Evolutionary conservation across 1,140 invertebrate genomes (phyloP).

Genomic region (Oncopodura yosiiana): DNA sequence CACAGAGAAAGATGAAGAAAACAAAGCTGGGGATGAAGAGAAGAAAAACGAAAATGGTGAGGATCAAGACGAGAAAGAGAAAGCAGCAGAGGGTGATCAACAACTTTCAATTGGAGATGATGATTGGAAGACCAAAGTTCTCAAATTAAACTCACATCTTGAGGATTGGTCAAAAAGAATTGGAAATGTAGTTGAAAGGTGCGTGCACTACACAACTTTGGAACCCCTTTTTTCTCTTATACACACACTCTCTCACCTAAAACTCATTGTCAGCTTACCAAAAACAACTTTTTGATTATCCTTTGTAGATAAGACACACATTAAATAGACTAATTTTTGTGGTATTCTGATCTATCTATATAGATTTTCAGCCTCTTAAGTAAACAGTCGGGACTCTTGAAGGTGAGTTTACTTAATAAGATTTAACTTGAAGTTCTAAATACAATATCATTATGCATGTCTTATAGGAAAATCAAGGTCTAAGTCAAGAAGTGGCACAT

Average conservation of each 20-base stretch:
- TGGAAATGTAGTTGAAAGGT: slow-evolving; percentile 29
- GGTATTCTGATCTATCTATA: slow-evolving; percentile 2
- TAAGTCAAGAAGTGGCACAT: slow-evolving; percentile 21
- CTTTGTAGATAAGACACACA: not conserved
- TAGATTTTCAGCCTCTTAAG: slow-evolving; percentile 35
- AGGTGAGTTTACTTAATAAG: no score
- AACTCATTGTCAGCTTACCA: slow-evolving; percentile 3
- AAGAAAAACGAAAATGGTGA: not conserved
- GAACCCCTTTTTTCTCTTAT: slow-evolving; percentile 20
- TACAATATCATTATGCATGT: no score
- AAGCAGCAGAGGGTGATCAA: not conserved
- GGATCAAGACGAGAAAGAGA: slow-evolving; percentile 5
- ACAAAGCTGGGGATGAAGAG: slow-evolving; percentile 7
- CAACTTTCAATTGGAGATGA: slow-evolving; percentile 3
- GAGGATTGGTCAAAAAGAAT: slow-evolving; percentile 26
- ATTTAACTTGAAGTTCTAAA: no score
- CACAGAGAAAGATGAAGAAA: not conserved
- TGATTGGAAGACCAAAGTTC: slow-evolving; percentile 3
- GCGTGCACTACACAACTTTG: slow-evolving; percentile 35
- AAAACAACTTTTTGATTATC: slow-evolving; percentile 11
- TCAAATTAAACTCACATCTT: slow-evolving; percentile 15
- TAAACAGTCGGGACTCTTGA: slow-evolving; percentile 32
- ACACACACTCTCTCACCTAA: not conserved
- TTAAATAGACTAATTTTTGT: slow-evolving; percentile 7
- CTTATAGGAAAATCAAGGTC: slow-evolving; percentile 32